Evolutionary conservation across 2,888 invertebrate genomes (phyloP), one percentile per base, ranked within the genome.

Genomic region (Standfussiana lucernea): DNA sequence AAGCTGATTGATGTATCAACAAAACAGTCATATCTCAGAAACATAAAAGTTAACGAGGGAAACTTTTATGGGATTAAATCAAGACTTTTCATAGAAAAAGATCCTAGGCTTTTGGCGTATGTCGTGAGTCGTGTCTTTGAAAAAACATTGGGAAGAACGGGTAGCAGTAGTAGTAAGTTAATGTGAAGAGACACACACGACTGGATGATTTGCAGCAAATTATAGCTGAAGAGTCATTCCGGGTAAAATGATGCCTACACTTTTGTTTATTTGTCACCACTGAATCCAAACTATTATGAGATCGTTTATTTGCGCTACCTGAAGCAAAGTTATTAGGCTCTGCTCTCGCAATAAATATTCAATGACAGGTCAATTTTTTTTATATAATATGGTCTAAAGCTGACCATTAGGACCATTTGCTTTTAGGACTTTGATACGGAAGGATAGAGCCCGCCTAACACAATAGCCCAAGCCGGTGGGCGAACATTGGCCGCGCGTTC

Each of bases 381-480:
- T n/a, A n/a, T n/a, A n/a, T 37, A 8, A 8, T 37, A 37, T 5
- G 37, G 37, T 37, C 37, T 37, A 37, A 37, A 37, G 5, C 37
- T 8, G 37, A 37, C 37, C 37, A 15, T 13, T 67, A 32, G 24
- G 28, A 13, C 65, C 11, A 45, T 66, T 66, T 66, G 42, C 28
- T 45, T 45, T 45, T 45, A 45, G 21, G 32, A 67, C 24, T 47
- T 47, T 47, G 47, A 47, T n/a, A 47, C 47, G 47, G 21, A 28
- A 28, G 28, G 42, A 61, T 61, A 61, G 32, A 40, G 64, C 13
- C 64, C 40, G 64, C 4, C 64, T n/a, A 40, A 76, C 73, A 76
- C 76, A 89, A 90, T 89, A 86, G 82, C 85, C 89, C 79, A 86
- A 87, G 89, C 75, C 86, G 79, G 90, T 90, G 87, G 91, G 91